These are phyloP conservation scores for Anguilla obscura DNA, from an alignment of 2,797 vertebrate genomes.

Conservation along the genomic window DNA sequence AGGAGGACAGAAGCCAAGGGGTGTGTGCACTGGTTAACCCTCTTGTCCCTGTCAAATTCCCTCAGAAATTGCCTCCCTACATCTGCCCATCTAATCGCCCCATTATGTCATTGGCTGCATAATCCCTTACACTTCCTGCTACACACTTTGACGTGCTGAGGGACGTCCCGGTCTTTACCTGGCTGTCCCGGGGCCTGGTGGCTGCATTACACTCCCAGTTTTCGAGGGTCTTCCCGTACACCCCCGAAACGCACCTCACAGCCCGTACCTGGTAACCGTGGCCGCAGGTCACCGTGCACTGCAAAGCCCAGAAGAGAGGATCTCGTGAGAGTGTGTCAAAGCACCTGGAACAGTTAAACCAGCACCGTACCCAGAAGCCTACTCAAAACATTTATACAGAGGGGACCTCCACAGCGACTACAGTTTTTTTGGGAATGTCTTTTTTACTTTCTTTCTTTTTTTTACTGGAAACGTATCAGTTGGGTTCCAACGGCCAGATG, in stretches of 20 bases:
- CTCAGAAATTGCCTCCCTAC: neutral
- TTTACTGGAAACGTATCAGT: no score
- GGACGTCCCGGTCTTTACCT: constrained; percentile 62
- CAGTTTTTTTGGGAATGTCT: neutral
- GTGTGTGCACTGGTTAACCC: neutral
- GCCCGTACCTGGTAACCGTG: constrained; percentile 87
- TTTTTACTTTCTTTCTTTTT: neutral
- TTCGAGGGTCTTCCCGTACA: constrained; percentile 68
- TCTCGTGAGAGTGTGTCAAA: neutral
- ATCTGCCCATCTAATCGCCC: neutral
- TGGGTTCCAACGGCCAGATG: no score
- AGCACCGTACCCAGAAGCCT: neutral
- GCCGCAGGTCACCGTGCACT: constrained; percentile 90
- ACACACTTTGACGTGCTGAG: neutral
- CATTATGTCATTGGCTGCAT: neutral
- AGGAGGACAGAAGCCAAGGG: neutral
- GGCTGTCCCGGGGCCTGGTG: constrained; percentile 80
- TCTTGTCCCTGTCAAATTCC: neutral
- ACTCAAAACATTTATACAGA: neutral
- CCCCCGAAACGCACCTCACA: constrained; percentile 81
- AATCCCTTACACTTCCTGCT: neutral
- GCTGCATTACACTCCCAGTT: constrained; percentile 83
- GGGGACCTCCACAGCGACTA: neutral
- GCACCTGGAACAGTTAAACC: constrained; percentile 35
- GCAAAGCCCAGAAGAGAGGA: constrained; percentile 46